Conservation (phyloP, 1,140 invertebrate species). For the Drosophila ercepeae region DNA sequence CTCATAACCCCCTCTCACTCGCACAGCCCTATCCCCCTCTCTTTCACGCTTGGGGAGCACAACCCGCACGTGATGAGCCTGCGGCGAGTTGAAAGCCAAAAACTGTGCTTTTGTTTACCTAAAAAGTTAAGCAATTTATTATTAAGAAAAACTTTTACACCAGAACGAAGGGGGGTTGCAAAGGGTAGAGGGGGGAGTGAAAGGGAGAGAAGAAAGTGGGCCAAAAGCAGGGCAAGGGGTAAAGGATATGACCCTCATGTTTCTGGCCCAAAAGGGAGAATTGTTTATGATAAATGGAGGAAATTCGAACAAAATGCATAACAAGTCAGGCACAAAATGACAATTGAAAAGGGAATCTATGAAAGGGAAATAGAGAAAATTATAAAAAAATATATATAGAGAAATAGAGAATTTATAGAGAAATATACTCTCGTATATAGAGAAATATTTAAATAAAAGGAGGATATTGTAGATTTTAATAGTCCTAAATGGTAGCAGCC, state of each 20-base stretch:
- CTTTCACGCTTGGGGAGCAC: not conserved
- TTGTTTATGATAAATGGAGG: slow-evolving; percentile 59
- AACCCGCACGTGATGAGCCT: slow-evolving; percentile 58
- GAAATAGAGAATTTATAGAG: too few species aligned
- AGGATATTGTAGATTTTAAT: too few species aligned
- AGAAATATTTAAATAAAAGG: too few species aligned
- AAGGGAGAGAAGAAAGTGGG: not conserved
- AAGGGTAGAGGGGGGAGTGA: not conserved
- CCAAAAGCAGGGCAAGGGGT: not conserved
- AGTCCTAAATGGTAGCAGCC: too few species aligned
- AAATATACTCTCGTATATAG: too few species aligned
- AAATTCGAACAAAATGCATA: slow-evolving; percentile 64
- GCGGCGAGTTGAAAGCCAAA: slow-evolving; percentile 52
- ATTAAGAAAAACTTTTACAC: slow-evolving; percentile 74
- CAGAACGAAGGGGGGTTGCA: not conserved
- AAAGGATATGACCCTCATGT: slow-evolving; percentile 40
- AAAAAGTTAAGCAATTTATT: slow-evolving; percentile 79
- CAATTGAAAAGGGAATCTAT: slow-evolving; percentile 4
- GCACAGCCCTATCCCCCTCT: not conserved
- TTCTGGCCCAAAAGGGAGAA: slow-evolving; percentile 4
- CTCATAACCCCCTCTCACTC: not conserved
- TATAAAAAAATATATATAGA: not conserved
- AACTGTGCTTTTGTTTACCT: slow-evolving; percentile 74
- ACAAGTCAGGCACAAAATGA: slow-evolving; percentile 41
- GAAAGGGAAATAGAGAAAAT: not conserved